phyloP scores from a whole-genome alignment of 2,888 invertebrate genomes.

The Embidobia sp. region DNA sequence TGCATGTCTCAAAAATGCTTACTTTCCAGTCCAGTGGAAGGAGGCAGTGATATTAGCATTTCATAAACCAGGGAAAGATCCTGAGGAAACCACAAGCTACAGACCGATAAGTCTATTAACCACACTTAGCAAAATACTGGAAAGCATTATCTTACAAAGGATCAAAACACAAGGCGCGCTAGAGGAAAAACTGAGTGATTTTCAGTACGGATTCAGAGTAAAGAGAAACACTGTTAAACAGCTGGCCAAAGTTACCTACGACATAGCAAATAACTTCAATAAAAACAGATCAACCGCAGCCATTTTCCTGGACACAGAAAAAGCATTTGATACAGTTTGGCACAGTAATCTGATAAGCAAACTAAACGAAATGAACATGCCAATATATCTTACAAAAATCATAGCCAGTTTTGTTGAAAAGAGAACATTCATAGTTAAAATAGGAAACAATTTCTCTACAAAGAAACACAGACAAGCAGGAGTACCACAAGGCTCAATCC shows the following conservation, averaged over 20 bases:
- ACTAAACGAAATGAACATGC: conserved; percentile 7
- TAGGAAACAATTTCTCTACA: neutral
- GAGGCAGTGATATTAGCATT: too few species aligned
- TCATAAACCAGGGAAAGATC: conserved; percentile 42
- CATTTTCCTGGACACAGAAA: conserved; percentile 67
- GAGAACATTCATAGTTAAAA: conserved; percentile 29
- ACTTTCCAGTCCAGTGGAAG: too few species aligned
- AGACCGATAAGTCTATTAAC: conserved; percentile 48
- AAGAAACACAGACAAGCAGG: neutral
- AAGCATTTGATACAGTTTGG: conserved; percentile 69
- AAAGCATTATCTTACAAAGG: conserved; percentile 61
- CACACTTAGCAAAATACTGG: conserved; percentile 65
- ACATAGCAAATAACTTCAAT: conserved; percentile 63
- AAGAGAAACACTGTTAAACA: too few species aligned
- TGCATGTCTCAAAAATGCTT: too few species aligned
- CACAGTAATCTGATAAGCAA: conserved; percentile 22
- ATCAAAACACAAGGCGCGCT: conserved; percentile 40
- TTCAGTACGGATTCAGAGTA: conserved; percentile 49
- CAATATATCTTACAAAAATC: neutral
- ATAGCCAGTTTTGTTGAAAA: conserved; percentile 12
- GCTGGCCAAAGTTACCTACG: too few species aligned
- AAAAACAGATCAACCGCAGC: conserved; percentile 56
- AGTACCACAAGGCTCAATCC: neutral
- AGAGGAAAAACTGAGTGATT: conserved; percentile 52
- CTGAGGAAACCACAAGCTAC: conserved; percentile 37